These are phyloP conservation scores for Copsychus sechellarum DNA, from an alignment of 2,113 vertebrate genomes.

Conservation along the genomic window DNA sequence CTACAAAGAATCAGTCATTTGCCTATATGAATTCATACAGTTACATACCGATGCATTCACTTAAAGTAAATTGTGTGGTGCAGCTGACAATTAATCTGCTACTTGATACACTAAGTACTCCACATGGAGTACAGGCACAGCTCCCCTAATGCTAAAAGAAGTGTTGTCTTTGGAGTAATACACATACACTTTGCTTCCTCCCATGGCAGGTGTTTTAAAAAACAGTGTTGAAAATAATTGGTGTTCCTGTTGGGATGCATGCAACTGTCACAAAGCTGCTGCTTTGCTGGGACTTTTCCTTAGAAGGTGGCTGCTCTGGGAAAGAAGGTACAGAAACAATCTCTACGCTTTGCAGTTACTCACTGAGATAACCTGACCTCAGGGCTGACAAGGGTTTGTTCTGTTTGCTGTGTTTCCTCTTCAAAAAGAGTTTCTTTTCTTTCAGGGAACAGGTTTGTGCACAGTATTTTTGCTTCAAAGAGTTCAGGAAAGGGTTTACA, in stretches of 20 bases:
- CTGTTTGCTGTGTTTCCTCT: background rate
- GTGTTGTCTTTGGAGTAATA: background rate
- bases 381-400: background rate
- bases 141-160: background rate
- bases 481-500: background rate
- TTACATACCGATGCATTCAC: conserved; percentile 1
- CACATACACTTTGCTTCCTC: background rate
- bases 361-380: background rate
- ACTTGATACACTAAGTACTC: background rate
- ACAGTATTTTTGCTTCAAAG: background rate
- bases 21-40: conserved; percentile 38
- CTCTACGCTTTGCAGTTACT: background rate
- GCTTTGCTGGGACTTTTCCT: background rate
- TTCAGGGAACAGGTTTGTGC: background rate
- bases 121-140: background rate
- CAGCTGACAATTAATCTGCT: conserved; percentile 34
- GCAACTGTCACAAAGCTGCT: background rate
- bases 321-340: background rate
- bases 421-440: background rate
- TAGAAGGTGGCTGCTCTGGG: background rate
- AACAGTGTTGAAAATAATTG: background rate
- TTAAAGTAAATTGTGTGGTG: background rate
- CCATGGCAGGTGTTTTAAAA: background rate
- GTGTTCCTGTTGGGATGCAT: background rate
- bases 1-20: conserved; percentile 50